Percentiles rank a stretch among this genome's conserved stretches.
Conservation (phyloP, 2,797 vertebrate genomes). For the Cryptoprocta ferox region DNA sequence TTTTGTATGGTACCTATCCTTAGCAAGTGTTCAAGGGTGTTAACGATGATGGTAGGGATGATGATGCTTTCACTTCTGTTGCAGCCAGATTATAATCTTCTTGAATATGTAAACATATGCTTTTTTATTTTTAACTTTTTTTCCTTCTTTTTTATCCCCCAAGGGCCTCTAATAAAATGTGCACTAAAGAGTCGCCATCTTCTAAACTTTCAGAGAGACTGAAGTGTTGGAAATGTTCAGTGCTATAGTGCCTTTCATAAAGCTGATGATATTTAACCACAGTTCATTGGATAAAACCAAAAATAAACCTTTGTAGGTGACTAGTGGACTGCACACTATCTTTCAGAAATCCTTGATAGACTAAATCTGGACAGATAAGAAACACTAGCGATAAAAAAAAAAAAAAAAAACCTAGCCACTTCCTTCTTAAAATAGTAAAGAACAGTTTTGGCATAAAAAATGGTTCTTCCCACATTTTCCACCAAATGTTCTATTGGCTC, state of each 20-base stretch:
- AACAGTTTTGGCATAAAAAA: neutral
- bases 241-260: slow-evolving; percentile 48
- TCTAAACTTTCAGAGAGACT: neutral
- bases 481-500: neutral
- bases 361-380: neutral
- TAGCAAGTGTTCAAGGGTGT: neutral
- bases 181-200: neutral
- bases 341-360: slow-evolving; percentile 17
- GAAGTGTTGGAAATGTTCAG: neutral
- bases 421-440: neutral
- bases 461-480: neutral
- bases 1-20: neutral
- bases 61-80: neutral
- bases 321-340: no score
- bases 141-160: neutral
- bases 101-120: neutral
- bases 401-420: no score
- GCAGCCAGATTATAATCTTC: neutral
- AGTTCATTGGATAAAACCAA: neutral
- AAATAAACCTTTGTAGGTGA: neutral
- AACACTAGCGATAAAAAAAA: neutral
- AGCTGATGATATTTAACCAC: slow-evolving; percentile 8
- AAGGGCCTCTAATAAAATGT: neutral
- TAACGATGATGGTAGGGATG: neutral
- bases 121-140: neutral